These are phyloP conservation scores for Trichonephila inaurata DNA, from an alignment of 1,140 invertebrate species.

Conservation along the genomic window DNA sequence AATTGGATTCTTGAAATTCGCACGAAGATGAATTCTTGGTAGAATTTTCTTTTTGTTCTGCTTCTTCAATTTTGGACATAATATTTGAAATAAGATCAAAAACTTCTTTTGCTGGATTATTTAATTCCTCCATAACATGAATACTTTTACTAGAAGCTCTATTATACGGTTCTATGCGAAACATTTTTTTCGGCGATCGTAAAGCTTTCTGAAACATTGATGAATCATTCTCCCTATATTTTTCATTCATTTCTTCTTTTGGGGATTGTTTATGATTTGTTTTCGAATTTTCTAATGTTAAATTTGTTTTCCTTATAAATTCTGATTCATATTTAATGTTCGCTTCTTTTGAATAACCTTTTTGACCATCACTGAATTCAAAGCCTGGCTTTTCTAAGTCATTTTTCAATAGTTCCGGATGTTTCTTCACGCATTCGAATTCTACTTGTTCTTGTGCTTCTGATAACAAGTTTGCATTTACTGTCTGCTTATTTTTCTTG, in stretches of 20 bases:
- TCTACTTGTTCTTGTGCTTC: not conserved
- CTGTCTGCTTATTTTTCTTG: not conserved
- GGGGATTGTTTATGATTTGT: not conserved
- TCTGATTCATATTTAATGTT: not conserved
- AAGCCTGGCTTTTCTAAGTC: not conserved
- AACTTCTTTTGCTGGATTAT: not conserved
- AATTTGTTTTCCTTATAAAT: not conserved
- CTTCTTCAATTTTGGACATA: not conserved
- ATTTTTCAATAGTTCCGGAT: not conserved
- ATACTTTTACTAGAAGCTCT: not conserved
- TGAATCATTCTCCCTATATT: not conserved
- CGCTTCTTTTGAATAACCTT: not conserved
- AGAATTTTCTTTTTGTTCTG: not conserved
- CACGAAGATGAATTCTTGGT: not conserved
- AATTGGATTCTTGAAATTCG: not conserved
- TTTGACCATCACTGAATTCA: not conserved
- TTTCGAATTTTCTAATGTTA: not conserved
- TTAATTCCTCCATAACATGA: not conserved
- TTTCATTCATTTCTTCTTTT: not conserved
- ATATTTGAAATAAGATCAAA: slow-evolving; percentile 1
- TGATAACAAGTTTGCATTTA: not conserved
- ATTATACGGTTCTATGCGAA: not conserved
- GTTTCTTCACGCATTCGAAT: not conserved
- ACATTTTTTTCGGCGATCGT: not conserved
- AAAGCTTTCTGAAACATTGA: not conserved